These are phyloP conservation scores for Chaetura pelagica DNA, from an alignment of 2,113 vertebrate genomes.

Conservation along the genomic window DNA sequence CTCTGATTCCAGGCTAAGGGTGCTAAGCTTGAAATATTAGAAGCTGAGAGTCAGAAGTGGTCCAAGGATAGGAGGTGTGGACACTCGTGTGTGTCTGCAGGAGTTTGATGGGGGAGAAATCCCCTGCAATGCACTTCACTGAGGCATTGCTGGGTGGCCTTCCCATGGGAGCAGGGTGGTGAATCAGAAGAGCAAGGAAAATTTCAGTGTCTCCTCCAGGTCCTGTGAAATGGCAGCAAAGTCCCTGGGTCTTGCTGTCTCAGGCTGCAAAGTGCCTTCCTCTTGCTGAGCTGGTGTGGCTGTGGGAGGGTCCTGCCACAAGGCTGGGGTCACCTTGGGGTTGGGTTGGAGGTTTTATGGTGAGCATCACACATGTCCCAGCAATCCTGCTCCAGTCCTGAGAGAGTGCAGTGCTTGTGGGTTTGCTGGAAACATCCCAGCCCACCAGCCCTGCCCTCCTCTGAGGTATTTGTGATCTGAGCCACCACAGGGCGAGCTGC, in stretches of 20 bases:
- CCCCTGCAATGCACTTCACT: background rate
- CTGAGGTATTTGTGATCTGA: background rate
- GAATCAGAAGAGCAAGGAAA: constrained; percentile 36
- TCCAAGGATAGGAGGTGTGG: background rate
- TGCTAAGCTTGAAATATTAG: constrained; percentile 13
- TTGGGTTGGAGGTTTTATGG: background rate
- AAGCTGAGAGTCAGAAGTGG: background rate
- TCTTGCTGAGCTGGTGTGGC: background rate
- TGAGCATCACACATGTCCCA: rapidly evolving
- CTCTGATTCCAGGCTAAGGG: background rate
- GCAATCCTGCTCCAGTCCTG: background rate
- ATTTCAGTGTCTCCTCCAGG: background rate
- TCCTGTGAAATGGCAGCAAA: background rate
- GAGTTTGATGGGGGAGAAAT: constrained; percentile 20
- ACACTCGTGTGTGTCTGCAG: background rate
- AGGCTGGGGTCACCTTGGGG: background rate
- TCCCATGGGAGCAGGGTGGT: background rate
- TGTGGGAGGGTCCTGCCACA: background rate
- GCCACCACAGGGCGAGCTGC: background rate
- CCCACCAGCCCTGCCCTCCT: rapidly evolving
- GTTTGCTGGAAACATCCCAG: background rate
- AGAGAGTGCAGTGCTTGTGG: background rate
- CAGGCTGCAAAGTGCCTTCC: background rate
- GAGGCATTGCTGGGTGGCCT: background rate
- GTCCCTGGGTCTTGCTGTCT: rapidly evolving